Evolutionary conservation across 2,797 vertebrate genomes (phyloP).

Genomic region (Crax fasciolata): DNA sequence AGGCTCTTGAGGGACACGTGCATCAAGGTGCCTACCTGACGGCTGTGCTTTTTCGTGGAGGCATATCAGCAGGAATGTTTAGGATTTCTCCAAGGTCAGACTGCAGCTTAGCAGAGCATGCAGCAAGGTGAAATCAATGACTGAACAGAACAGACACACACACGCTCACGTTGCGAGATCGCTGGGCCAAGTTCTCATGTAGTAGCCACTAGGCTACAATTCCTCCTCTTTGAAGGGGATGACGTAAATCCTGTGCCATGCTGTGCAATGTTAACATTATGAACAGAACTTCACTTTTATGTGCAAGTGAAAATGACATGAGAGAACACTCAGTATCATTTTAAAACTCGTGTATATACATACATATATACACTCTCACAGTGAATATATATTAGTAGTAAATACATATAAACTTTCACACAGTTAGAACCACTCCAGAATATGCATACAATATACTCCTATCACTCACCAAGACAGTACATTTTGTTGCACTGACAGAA

Average conservation of each 20-base stretch:
- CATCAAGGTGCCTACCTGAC: not conserved
- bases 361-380: not conserved
- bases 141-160: not conserved
- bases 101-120: not conserved
- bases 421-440: constrained; percentile 1
- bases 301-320: not conserved
- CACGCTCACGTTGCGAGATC: not conserved
- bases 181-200: not conserved
- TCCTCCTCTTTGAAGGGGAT: not conserved
- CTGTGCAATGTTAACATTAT: not conserved
- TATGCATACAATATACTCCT: not conserved
- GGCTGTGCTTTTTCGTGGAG: not conserved
- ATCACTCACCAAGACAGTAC: not conserved
- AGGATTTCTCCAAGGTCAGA: not conserved
- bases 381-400: constrained; percentile 47
- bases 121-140: not conserved
- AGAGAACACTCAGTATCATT: not conserved
- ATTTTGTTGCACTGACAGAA: constrained; percentile 16
- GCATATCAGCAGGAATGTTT: not conserved
- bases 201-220: not conserved
- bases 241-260: not conserved
- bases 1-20: not conserved
- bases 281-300: not conserved
- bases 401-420: constrained; percentile 9
- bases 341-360: constrained; percentile 12